A percentile compares a stretch with the other conserved stretches of the same genome.
phyloP scores from a whole-genome alignment of 2,797 vertebrate species.

The Alosa sapidissima region DNA sequence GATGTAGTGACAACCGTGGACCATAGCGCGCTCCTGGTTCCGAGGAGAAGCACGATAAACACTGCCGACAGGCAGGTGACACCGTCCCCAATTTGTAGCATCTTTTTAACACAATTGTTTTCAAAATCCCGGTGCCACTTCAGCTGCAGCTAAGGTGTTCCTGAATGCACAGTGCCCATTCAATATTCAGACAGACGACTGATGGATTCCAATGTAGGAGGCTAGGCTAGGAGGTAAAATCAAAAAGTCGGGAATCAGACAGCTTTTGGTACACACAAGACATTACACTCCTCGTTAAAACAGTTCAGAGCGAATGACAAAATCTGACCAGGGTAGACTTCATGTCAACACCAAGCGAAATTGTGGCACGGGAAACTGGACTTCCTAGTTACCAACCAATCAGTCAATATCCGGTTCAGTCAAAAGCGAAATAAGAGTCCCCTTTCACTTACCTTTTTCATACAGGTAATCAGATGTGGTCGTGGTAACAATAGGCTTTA shows the following conservation, averaged over 20 bases:
- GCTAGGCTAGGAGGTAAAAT: constrained; percentile 3
- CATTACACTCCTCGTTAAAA: not conserved
- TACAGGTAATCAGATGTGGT: too few relatives aligned
- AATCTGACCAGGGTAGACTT: not conserved
- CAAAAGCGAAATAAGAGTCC: too few relatives aligned
- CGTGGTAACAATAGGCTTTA: too few relatives aligned
- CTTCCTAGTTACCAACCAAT: too few relatives aligned
- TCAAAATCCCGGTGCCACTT: not conserved
- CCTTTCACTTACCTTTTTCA: too few relatives aligned
- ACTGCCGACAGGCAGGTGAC: constrained; percentile 70
- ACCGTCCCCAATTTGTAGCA: constrained; percentile 82
- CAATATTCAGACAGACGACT: constrained; percentile 8
- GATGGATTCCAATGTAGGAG: not conserved
- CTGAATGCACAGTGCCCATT: constrained; percentile 7
- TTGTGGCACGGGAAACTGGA: not conserved
- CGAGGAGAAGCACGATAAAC: constrained; percentile 70
- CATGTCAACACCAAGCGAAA: not conserved
- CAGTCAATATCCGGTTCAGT: too few relatives aligned
- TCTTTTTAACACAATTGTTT: constrained; percentile 44
- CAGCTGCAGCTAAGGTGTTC: constrained; percentile 21
- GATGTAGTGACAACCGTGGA: constrained; percentile 71
- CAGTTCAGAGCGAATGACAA: not conserved
- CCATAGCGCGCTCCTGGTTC: constrained; percentile 79
- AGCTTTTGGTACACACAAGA: not conserved
- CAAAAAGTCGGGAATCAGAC: not conserved